phyloP scores from a whole-genome alignment of 2,113 vertebrate genomes.

The Istiophorus platypterus region DNA sequence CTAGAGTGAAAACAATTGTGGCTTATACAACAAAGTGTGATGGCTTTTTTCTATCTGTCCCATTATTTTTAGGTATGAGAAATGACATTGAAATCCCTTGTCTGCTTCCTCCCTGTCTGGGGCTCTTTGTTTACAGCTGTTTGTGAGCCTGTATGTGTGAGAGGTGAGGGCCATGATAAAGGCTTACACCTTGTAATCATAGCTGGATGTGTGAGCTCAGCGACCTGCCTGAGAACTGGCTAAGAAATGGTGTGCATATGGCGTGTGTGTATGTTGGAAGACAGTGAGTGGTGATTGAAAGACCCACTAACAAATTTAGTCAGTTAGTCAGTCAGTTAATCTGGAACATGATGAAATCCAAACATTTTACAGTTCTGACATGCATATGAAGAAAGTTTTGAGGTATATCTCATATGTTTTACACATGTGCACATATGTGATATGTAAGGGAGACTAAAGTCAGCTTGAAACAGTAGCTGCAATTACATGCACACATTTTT shows the following conservation, averaged over 20 bases:
- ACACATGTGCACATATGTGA: not conserved
- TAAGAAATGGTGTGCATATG: slow-evolving; percentile 23
- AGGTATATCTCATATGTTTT: not conserved
- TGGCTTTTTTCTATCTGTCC: slow-evolving; percentile 72
- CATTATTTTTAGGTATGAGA: slow-evolving; percentile 78
- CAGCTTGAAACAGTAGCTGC: not conserved
- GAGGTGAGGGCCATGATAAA: slow-evolving; percentile 71
- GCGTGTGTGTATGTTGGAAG: slow-evolving; percentile 18
- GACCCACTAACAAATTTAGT: slow-evolving; percentile 28
- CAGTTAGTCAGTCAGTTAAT: slow-evolving; percentile 32
- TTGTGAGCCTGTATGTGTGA: slow-evolving; percentile 60
- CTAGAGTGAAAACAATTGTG: slow-evolving; percentile 74
- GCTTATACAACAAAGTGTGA: slow-evolving; percentile 74
- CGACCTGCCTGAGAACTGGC: slow-evolving; percentile 57
- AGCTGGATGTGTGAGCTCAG: slow-evolving; percentile 70
- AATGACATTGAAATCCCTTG: slow-evolving; percentile 73
- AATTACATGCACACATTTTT: too few relatives aligned
- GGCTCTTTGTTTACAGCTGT: slow-evolving; percentile 73
- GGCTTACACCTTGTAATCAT: slow-evolving; percentile 78
- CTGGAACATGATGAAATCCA: slow-evolving; percentile 12
- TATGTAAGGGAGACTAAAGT: not conserved
- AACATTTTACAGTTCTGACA: not conserved
- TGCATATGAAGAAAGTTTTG: not conserved
- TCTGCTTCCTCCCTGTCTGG: slow-evolving; percentile 58
- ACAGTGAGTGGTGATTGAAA: slow-evolving; percentile 8